phyloP scores from a whole-genome alignment of 2,888 invertebrate species.

The Agonopterix heracliana region DNA sequence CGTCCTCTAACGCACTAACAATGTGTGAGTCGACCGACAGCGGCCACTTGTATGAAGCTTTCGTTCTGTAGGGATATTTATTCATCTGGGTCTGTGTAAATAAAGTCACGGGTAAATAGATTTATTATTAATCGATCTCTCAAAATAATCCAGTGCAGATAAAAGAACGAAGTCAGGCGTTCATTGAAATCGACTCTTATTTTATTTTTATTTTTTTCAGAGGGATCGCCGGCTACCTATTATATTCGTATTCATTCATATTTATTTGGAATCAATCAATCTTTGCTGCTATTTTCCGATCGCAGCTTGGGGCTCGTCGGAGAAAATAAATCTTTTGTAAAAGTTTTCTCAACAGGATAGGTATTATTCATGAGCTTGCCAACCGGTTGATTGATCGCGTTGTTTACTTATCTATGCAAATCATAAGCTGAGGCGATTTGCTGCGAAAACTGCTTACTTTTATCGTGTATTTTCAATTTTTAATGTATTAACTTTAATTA shows the following conservation, averaged over 20 bases:
- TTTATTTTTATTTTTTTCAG: conserved; percentile 8
- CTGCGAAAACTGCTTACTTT: conserved; percentile 6
- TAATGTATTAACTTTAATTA: too few species aligned
- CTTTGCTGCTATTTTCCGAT: conserved; percentile 57
- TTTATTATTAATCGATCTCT: too few species aligned
- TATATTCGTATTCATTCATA: conserved; percentile 45
- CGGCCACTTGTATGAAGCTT: too few species aligned
- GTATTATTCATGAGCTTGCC: conserved; percentile 70
- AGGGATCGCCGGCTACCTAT: conserved; percentile 20
- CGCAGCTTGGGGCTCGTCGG: conserved; percentile 33
- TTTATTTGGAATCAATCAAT: conserved; percentile 69
- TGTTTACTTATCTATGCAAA: conserved; percentile 9
- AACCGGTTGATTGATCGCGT: conserved; percentile 62
- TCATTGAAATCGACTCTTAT: conserved; percentile 1
- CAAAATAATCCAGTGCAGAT: too few species aligned
- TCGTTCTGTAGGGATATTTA: too few species aligned
- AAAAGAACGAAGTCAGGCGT: background rate
- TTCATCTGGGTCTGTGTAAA: too few species aligned
- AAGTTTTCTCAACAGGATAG: conserved; percentile 62
- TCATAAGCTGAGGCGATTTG: conserved; percentile 14
- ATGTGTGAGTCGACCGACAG: too few species aligned
- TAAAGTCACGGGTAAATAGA: too few species aligned
- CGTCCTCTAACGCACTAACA: too few species aligned
- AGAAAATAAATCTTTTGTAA: conserved; percentile 71
- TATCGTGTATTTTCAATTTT: background rate